Conservation (phyloP, 2,888 invertebrate genomes). For the Nomada ruficornis region DNA sequence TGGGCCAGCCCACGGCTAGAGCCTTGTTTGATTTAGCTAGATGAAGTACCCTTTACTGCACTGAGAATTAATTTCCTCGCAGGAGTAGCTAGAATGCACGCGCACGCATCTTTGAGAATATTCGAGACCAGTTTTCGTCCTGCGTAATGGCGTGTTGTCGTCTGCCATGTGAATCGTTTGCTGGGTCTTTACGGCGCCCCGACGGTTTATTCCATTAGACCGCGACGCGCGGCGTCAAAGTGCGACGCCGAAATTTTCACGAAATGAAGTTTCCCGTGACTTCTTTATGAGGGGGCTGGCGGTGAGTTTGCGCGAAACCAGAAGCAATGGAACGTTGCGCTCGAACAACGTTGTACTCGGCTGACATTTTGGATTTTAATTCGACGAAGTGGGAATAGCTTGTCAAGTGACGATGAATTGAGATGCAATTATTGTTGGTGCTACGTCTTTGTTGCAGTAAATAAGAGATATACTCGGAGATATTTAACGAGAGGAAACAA, state of each 20-base stretch:
- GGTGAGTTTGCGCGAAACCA: too few relatives aligned
- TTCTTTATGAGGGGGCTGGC: neutral
- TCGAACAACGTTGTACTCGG: too few relatives aligned
- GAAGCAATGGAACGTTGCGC: too few relatives aligned
- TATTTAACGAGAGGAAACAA: too few relatives aligned
- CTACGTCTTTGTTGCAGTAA: too few relatives aligned
- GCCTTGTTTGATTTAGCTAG: slow-evolving; percentile 18
- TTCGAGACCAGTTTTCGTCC: neutral
- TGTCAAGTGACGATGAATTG: too few relatives aligned
- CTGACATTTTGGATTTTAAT: too few relatives aligned
- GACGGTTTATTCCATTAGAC: slow-evolving; percentile 5
- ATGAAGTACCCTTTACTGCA: slow-evolving; percentile 18
- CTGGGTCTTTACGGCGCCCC: neutral
- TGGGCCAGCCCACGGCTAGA: neutral
- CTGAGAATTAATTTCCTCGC: slow-evolving; percentile 34
- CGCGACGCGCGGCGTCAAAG: neutral
- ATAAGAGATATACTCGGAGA: too few relatives aligned
- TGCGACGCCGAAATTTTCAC: slow-evolving; percentile 2
- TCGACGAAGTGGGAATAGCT: too few relatives aligned
- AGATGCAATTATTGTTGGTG: too few relatives aligned
- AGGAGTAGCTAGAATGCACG: slow-evolving; percentile 21
- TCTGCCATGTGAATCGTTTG: slow-evolving; percentile 2
- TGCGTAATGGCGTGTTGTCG: neutral
- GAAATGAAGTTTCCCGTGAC: neutral
- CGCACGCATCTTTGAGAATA: slow-evolving; percentile 8